Evolutionary conservation across 2,888 invertebrate species (phyloP).

Genomic region (Phasia obesa): DNA sequence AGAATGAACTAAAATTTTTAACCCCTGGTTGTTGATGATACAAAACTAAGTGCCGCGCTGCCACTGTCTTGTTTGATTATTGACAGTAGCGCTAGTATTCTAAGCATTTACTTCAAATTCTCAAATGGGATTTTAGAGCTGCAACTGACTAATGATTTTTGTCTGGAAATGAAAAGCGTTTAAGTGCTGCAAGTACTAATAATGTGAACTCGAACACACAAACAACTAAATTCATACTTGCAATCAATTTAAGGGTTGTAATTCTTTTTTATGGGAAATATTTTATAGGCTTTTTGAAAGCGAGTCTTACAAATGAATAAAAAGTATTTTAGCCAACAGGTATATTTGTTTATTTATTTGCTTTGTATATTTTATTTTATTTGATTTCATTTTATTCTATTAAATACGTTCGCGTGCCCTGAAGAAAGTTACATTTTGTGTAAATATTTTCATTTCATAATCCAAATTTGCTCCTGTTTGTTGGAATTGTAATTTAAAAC

Average conservation of each 20-base stretch:
- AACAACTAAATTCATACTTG: neutral
- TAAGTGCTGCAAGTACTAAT: constrained; percentile 50
- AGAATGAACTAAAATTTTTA: neutral
- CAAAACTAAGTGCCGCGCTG: neutral
- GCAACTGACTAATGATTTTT: neutral
- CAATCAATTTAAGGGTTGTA: constrained; percentile 35
- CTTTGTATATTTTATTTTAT: no score
- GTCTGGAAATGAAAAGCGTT: neutral
- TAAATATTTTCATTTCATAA: neutral
- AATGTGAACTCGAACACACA: constrained; percentile 7
- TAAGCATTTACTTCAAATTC: constrained; percentile 18
- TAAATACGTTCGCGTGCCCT: neutral
- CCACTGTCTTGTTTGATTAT: constrained; percentile 12
- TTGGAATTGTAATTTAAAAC: neutral
- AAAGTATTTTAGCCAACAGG: constrained; percentile 54
- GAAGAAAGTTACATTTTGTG: constrained; percentile 9
- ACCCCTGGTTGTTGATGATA: constrained; percentile 28
- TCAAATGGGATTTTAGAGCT: constrained; percentile 46
- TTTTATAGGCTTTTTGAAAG: neutral
- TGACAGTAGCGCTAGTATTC: constrained; percentile 20
- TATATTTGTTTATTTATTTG: constrained; percentile 20
- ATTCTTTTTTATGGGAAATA: neutral
- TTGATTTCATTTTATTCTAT: constrained; percentile 19
- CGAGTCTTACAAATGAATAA: neutral
- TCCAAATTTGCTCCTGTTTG: neutral